phyloP scores from a whole-genome alignment of 1,140 invertebrate genomes.

The Popillia japonica region DNA sequence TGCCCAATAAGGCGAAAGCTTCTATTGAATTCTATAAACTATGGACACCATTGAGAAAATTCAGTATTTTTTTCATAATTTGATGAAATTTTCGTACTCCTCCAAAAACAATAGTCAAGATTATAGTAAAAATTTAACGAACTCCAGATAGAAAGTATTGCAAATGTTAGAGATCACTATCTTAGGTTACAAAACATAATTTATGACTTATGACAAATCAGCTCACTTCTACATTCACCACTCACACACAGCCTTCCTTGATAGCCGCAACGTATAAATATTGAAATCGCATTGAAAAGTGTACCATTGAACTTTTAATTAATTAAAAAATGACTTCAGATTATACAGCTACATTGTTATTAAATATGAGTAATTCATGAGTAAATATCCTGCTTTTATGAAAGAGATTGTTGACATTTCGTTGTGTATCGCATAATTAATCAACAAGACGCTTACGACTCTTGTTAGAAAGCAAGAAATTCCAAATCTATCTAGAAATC shows the following conservation, averaged over 20 bases:
- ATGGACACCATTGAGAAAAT: too few relatives aligned
- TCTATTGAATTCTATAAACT: too few relatives aligned
- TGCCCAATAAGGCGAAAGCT: too few relatives aligned
- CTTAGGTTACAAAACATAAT: not conserved
- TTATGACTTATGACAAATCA: slow-evolving; percentile 2
- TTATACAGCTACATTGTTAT: not conserved
- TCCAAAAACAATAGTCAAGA: too few relatives aligned
- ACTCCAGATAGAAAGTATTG: too few relatives aligned
- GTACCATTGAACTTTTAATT: slow-evolving; percentile 5
- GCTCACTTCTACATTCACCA: slow-evolving; percentile 1
- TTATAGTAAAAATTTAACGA: too few relatives aligned
- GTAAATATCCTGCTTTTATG: not conserved
- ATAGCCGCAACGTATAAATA: not conserved
- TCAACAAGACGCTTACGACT: not conserved
- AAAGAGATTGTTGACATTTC: not conserved
- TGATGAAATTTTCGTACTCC: too few relatives aligned
- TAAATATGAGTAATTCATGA: slow-evolving; percentile 15
- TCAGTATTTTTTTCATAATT: too few relatives aligned
- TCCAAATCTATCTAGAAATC: not conserved
- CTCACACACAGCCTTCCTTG: not conserved
- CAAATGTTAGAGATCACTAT: not conserved
- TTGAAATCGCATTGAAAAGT: slow-evolving; percentile 8
- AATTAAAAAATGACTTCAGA: not conserved
- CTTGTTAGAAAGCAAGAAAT: not conserved
- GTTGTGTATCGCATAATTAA: not conserved